A percentile compares a stretch with the other conserved stretches of the same genome.
Conservation (phyloP, 2,797 vertebrate species). For the Ammospiza maritima region DNA sequence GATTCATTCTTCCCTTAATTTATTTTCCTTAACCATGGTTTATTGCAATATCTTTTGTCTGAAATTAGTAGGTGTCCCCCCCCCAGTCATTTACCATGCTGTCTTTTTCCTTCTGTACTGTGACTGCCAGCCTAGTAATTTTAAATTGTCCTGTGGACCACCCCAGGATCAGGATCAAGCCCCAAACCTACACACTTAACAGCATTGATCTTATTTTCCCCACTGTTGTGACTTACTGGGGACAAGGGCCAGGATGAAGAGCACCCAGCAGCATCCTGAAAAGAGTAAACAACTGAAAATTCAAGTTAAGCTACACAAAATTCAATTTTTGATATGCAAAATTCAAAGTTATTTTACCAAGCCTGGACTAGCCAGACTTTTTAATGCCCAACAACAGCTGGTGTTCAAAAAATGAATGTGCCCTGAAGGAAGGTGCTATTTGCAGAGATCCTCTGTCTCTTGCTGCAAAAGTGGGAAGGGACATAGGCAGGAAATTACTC, state of each 20-base stretch:
- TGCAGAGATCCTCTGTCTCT: background rate
- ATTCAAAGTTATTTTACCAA: background rate
- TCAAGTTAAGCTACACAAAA: background rate
- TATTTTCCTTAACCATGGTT: background rate
- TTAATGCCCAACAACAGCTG: background rate
- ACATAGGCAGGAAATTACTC: rapidly evolving
- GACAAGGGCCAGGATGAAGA: background rate
- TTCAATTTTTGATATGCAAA: background rate
- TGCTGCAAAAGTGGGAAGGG: background rate
- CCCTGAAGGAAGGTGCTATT: background rate
- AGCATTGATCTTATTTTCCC: background rate
- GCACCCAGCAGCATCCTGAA: background rate
- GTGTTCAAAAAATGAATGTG: background rate
- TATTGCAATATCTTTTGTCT: background rate
- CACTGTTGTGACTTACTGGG: background rate
- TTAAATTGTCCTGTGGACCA: background rate
- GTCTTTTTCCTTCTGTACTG: background rate
- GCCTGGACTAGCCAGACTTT: background rate
- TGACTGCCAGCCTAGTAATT: background rate
- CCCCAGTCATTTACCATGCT: background rate
- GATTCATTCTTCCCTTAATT: background rate
- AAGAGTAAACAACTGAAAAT: background rate
- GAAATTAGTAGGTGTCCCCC: background rate
- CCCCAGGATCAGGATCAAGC: background rate
- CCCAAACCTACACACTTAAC: background rate